Base-by-base conservation (phyloP, 2,797 vertebrate species). In the Leptatherina wallacei region DNA sequence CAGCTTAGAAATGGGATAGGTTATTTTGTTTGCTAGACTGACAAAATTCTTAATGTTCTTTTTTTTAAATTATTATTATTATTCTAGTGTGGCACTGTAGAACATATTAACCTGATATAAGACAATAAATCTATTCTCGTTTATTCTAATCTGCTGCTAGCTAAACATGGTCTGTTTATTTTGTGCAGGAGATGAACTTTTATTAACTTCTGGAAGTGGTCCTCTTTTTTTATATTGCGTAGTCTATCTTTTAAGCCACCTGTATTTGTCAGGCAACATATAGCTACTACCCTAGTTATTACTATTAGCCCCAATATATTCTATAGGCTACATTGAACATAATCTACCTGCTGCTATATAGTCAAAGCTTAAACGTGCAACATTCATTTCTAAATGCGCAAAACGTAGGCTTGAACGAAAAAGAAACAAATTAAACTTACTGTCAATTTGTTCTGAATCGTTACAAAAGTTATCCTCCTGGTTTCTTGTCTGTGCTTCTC, bases 391-490 rank as follows among this genome's bases (percentile, higher is more conserved):
- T 9, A n/a, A 2, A 12, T 42, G 36, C 54, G 29, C 14, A 20
- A 55, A 49, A 33, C 33, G 0, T 0, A 56, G 40, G 33, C 11
- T 38, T 38, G 9, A 38, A 57, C 0, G 5, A 18, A 55, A 47
- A 51, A 10, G n/a, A 69, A 57, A 59, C 30, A 24, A 1, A 40
- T 42, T 9, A 44, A 13, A 57, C 77, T 73, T 81, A 73, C 65
- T 71, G 65, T 44, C 47, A 52, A 55, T 55, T 29, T 52, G 32
- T 65, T 63, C 49, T 55, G 61, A 64, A 61, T 4, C 40, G 59
- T 22, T 76, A 65, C 42, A 32, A 20, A 57, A 47, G 52, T 30
- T 59, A 59, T 77, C 75, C 70, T 81, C 56, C 33, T 11, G 2
- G 11, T 51, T 7, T 27, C 20, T 20, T 14, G n/a, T 13, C n/a